Conservation (phyloP, 2,113 vertebrate species). For the Rhegmatorhina hoffmannsi region DNA sequence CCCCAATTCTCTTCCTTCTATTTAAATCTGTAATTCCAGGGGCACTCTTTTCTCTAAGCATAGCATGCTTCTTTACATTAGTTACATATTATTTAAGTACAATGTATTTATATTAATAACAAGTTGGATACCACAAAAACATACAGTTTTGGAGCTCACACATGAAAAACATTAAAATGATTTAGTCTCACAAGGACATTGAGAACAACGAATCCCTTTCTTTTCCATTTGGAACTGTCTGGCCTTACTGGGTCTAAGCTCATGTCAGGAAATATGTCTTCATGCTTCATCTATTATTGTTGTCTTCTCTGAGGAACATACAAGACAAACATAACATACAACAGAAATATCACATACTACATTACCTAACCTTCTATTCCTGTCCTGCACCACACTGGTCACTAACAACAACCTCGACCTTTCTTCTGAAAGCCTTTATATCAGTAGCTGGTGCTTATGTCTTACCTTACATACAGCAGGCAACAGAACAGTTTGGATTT, state of each 20-base stretch:
- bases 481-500: neutral
- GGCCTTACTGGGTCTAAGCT: neutral
- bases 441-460: neutral
- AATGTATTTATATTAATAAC: neutral
- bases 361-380: neutral
- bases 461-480: neutral
- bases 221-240: neutral
- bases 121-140: neutral
- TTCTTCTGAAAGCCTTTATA: neutral
- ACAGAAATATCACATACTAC: neutral
- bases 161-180: neutral
- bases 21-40: neutral
- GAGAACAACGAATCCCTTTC: neutral
- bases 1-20: neutral
- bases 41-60: neutral
- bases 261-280: neutral
- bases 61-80: neutral
- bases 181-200: neutral
- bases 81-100: neutral
- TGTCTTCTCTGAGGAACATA: neutral
- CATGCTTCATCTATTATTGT: neutral
- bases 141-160: neutral
- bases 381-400: neutral
- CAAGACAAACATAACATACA: neutral
- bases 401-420: neutral